Conservation (phyloP, 1,140 invertebrate genomes). For the Meloidogyne floridensis region DNA sequence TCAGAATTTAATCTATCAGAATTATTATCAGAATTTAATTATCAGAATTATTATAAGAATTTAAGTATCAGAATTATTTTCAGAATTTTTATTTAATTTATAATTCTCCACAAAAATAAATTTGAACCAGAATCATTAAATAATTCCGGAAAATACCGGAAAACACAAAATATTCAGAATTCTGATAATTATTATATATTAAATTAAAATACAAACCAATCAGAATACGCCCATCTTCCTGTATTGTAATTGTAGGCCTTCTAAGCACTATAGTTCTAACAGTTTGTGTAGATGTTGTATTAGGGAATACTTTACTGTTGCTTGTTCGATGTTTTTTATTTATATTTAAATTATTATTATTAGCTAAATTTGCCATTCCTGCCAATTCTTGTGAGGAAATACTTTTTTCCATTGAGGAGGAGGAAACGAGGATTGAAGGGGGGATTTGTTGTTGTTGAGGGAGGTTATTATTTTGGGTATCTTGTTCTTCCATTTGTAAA, state of each 20-base stretch:
- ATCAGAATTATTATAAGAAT: too few species aligned
- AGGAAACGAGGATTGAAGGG: slow-evolving; percentile 27
- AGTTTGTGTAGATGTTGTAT: slow-evolving; percentile 24
- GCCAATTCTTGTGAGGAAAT: slow-evolving; percentile 18
- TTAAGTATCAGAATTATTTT: too few species aligned
- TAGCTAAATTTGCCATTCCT: slow-evolving; percentile 29
- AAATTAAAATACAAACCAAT: slow-evolving; percentile 48
- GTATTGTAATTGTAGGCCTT: slow-evolving; percentile 64
- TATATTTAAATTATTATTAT: slow-evolving; percentile 8
- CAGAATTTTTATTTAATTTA: too few species aligned
- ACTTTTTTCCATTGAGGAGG: slow-evolving; percentile 30
- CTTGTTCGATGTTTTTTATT: slow-evolving; percentile 3
- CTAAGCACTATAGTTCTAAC: slow-evolving; percentile 46
- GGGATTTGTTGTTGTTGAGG: slow-evolving; percentile 35
- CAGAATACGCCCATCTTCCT: slow-evolving; percentile 63
- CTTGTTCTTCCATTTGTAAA: slow-evolving; percentile 19
- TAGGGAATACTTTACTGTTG: slow-evolving; percentile 18
- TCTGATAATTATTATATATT: background rate
- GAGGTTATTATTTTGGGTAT: slow-evolving; percentile 24
- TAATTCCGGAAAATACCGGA: too few species aligned
- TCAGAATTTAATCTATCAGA: too few species aligned
- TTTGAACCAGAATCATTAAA: too few species aligned
- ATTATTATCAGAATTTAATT: too few species aligned
- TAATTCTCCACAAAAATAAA: too few species aligned
- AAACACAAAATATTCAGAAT: too few species aligned